Evolutionary conservation across 2,888 invertebrate species (phyloP).

Genomic region (Pantelozetes paolii): DNA sequence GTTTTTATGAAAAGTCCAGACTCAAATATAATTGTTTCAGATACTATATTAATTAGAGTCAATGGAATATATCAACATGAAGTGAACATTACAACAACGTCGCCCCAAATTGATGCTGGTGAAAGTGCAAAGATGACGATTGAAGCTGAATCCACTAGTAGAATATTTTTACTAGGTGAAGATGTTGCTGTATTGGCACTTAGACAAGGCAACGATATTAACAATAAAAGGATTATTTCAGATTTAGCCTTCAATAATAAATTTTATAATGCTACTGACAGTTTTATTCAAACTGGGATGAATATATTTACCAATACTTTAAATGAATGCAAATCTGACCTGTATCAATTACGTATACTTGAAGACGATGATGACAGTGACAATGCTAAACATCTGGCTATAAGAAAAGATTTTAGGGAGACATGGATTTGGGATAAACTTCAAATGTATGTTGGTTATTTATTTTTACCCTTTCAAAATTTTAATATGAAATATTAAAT

Average conservation of each 20-base stretch:
- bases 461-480: background rate
- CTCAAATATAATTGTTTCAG: background rate
- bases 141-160: background rate
- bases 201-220: background rate
- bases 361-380: background rate
- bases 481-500: no score
- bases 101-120: background rate
- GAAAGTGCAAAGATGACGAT: background rate
- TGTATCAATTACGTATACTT: background rate
- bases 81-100: background rate
- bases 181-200: background rate
- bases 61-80: background rate
- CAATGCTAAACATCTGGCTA: background rate
- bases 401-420: constrained; percentile 5
- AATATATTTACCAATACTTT: background rate
- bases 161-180: background rate
- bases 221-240: background rate
- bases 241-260: background rate
- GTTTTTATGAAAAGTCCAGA: background rate
- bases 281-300: background rate
- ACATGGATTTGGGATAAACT: background rate
- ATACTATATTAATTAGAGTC: background rate
- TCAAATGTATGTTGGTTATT: background rate
- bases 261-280: background rate
- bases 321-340: background rate